A percentile compares a stretch with the other conserved stretches of the same genome.
phyloP scores from a whole-genome alignment of 2,113 vertebrate species.

The Castor canadensis region DNA sequence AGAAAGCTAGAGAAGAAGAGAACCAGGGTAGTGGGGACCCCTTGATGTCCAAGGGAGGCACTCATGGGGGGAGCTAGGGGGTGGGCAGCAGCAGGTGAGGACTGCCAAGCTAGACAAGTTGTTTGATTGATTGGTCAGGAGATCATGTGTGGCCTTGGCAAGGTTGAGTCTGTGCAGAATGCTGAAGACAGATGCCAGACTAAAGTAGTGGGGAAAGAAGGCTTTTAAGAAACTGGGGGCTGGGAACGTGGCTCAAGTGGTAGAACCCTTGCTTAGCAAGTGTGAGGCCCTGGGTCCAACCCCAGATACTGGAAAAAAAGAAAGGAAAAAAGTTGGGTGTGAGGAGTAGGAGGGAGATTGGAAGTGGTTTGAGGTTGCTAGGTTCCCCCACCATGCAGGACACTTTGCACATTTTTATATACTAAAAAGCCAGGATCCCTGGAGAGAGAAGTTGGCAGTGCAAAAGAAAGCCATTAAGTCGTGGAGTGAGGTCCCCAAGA shows the following conservation, averaged over 20 bases:
- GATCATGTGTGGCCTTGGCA: not conserved
- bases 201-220: not conserved
- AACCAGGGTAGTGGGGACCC: too few species aligned
- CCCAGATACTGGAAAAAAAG: too few species aligned
- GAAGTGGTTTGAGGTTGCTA: conserved; percentile 58
- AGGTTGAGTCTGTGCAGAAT: not conserved
- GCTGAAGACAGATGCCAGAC: not conserved
- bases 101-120: not conserved
- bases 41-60: too few species aligned
- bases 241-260: too few species aligned
- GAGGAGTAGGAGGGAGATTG: not conserved
- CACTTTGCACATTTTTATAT: not conserved
- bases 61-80: too few species aligned
- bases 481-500: not conserved
- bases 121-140: not conserved
- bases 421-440: not conserved
- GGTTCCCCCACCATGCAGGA: not conserved
- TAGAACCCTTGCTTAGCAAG: too few species aligned
- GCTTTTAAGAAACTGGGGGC: too few species aligned
- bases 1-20: too few species aligned
- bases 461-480: not conserved
- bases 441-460: not conserved
- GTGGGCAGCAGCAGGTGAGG: too few species aligned
- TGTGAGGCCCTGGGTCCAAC: too few species aligned
- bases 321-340: not conserved